Evolutionary conservation across 2,113 vertebrate species (phyloP), one percentile per base, ranked within the genome.

Genomic region (Rhagologus leucostigma): DNA sequence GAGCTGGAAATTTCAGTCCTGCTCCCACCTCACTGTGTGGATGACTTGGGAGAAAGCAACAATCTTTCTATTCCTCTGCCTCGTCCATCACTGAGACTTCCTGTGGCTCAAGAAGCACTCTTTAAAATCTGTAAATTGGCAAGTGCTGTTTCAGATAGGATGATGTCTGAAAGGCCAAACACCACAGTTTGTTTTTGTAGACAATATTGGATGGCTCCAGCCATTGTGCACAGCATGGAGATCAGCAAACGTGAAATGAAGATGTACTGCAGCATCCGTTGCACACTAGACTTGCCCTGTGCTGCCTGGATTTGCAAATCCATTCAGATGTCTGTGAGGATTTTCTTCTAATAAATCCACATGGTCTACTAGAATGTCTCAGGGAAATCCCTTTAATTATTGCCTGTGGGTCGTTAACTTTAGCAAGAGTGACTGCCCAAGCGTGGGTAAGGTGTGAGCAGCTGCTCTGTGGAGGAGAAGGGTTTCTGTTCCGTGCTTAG

Each of bases 381-480:
- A 67, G 60, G 82, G 79, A 84, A 93, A 91, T 81, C 56, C 47
- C 63, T 94, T 89, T 88, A 83, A 67, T 86, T 93, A 37, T 60
- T 83, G 50, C 47, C 47, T 49, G 30, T 67, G 85, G 59, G 33
- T 85, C 78, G 50, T 93, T 79, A 88, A 63, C 53, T 89, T 77
- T 10, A 64, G 55, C 42, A 86, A 68, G 50, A 67, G 56, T 80
- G 79, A 60, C 71, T 68, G 64, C 44, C 22, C 44, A 69, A 83
- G 91, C 47, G 33, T 27, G 47, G 7, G 19, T 67, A 42, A 71
- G 35, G 15, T 50, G 30, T 42, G 35, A 88, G 73, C 30, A 93
- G 37, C 41, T 12, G 7, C 10, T 2, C 50, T n/a, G 49, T 42
- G 42, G 27, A 82, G 35, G 24, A 46, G 41, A 37, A 49, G 27